Base-by-base conservation (phyloP, 2,797 vertebrate genomes). In the Diplodus sargus region DNA sequence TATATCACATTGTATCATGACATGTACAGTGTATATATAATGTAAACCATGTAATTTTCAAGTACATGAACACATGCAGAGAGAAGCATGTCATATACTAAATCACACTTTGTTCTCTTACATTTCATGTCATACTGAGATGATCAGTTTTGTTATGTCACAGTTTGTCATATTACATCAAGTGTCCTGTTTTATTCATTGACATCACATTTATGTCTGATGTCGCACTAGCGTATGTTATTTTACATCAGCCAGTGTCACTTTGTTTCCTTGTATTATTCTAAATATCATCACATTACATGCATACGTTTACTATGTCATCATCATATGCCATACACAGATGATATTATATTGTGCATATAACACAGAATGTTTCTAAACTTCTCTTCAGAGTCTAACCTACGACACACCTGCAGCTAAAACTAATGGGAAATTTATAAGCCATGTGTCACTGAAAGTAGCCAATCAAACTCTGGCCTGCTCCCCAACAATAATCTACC, bases 391-490 rank as follows among this genome's bases (percentile, higher is more conserved):
- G 94, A 61, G 0, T 4, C 13, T 94, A 34, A 86, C 39, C 23
- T 95, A 93, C 53, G 3, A 53, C 2, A 62, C 90, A 0, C 79
- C 52, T 57, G 34, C 18, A 45, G 58, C 70, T 20, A 30, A 8
- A 34, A 20, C 23, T 3, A 0, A 5, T 22, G 15, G 2, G 16
- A 10, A 8, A 54, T 79, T 20, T 13, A 23, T 0, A 12, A 78
- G 78, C 16, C 20, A 0, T 0, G 75, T 97, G 78, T 87, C 49
- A 52, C 58, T 97, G 39, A 90, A 81, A 84, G 95, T 97, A 25
- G 96, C 94, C 60, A 96, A 96, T 54, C 49, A 87, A 59, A 91
- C 71, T 6, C 25, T 97, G 89, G 7, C 49, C 0, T 98, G 97
- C 90, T 42, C 34, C 7, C 4, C 57, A 0, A 76, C 68, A 9